A percentile compares a stretch with the other conserved stretches of the same genome.
Evolutionary conservation across 1,140 invertebrate species (phyloP).

Genomic region (Caenorhabditis tropicalis): DNA sequence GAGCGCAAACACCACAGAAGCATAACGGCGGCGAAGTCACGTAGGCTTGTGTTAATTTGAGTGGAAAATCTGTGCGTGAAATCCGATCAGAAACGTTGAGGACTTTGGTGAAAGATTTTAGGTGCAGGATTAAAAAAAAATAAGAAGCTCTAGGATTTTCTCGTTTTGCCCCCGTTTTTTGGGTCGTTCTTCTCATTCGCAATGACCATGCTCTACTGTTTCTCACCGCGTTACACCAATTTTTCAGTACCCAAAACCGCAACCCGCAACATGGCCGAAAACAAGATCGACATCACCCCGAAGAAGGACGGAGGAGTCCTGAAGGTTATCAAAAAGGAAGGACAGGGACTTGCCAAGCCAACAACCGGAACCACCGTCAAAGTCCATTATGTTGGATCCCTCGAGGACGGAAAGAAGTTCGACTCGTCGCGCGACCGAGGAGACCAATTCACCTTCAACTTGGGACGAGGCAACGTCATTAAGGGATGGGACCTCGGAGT

Average conservation of each 20-base stretch:
- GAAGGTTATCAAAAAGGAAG: constrained; percentile 42
- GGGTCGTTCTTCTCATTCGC: too few species aligned
- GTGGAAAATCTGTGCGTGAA: too few species aligned
- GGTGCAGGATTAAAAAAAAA: too few species aligned
- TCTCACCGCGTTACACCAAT: too few species aligned
- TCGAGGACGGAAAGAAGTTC: constrained; percentile 50
- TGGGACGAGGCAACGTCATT: constrained; percentile 46
- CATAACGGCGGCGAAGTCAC: too few species aligned
- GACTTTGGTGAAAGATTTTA: too few species aligned
- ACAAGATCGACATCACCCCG: constrained; percentile 6
- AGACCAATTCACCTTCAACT: constrained; percentile 36
- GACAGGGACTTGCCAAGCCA: constrained; percentile 4
- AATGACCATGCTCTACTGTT: too few species aligned
- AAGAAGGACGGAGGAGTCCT: constrained; percentile 51
- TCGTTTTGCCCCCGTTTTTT: too few species aligned
- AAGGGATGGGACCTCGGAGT: constrained; percentile 56
- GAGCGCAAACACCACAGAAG: too few species aligned
- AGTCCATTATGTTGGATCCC: constrained; percentile 51
- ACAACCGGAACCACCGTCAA: constrained; percentile 48
- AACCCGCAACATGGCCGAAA: neutral
- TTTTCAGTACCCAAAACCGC: neutral
- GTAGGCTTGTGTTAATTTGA: too few species aligned
- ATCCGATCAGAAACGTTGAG: too few species aligned
- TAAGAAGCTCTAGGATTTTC: too few species aligned
- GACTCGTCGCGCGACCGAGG: constrained; percentile 48